These are phyloP conservation scores for Leptinotarsa undecemlineata DNA, from an alignment of 1,140 invertebrate species.

Conservation along the genomic window DNA sequence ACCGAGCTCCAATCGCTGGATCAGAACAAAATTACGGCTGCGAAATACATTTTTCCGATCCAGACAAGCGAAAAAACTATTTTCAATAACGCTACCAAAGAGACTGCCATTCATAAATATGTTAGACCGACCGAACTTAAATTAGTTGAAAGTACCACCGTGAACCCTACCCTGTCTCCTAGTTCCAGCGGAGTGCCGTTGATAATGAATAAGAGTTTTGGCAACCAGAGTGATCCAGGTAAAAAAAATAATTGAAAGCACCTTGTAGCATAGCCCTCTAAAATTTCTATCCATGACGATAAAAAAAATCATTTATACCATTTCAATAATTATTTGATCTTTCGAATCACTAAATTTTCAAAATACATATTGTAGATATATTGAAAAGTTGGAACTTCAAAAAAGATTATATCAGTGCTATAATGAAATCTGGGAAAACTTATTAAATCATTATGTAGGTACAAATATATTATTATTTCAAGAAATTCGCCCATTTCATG, in stretches of 20 bases:
- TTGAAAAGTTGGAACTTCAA: too few relatives aligned
- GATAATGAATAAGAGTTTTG: slow-evolving; percentile 59
- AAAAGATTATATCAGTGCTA: too few relatives aligned
- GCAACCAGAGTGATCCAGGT: slow-evolving; percentile 37
- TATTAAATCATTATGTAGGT: too few relatives aligned
- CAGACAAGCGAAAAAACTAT: slow-evolving; percentile 50
- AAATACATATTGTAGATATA: too few relatives aligned
- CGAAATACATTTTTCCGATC: slow-evolving; percentile 50
- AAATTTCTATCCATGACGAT: too few relatives aligned
- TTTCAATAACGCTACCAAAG: slow-evolving; percentile 48
- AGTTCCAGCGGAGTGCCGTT: slow-evolving; percentile 76
- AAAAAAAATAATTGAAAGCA: slow-evolving; percentile 10
- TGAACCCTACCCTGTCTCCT: slow-evolving; percentile 65
- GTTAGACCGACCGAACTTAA: slow-evolving; percentile 42
- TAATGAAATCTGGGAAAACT: too few relatives aligned
- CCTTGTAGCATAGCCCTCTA: too few relatives aligned
- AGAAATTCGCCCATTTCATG: too few relatives aligned
- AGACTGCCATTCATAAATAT: slow-evolving; percentile 30
- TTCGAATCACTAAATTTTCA: too few relatives aligned
- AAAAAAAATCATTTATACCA: too few relatives aligned
- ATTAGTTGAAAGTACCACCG: slow-evolving; percentile 45
- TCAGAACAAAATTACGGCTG: slow-evolving; percentile 41
- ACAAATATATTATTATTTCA: too few relatives aligned
- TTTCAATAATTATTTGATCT: too few relatives aligned
- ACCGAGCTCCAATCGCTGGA: slow-evolving; percentile 60